These are phyloP conservation scores for Odontamblyopus rebecca DNA, from an alignment of 2,797 vertebrate genomes.

Conservation along the genomic window DNA sequence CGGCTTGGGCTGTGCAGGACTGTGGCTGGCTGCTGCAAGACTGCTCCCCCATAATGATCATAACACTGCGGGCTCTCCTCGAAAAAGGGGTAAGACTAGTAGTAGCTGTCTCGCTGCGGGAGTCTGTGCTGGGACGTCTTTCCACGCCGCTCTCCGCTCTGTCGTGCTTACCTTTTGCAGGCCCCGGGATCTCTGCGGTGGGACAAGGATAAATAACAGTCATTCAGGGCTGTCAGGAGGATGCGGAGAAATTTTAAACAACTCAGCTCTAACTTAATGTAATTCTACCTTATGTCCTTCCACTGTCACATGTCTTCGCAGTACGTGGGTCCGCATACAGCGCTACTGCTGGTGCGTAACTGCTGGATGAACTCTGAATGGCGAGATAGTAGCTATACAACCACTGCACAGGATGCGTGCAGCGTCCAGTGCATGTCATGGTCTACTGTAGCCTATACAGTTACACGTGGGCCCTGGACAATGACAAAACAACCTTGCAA, in stretches of 20 bases:
- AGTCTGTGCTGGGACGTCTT: constrained; percentile 53
- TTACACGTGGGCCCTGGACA: constrained; percentile 14
- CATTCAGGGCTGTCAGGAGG: constrained; percentile 49
- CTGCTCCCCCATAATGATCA: constrained; percentile 68
- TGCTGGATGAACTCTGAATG: constrained; percentile 51
- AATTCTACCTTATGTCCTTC: constrained; percentile 48
- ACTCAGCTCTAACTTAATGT: constrained; percentile 55
- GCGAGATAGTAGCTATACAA: constrained; percentile 21
- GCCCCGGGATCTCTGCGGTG: constrained; percentile 66
- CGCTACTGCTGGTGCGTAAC: constrained; percentile 35
- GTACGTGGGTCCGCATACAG: constrained; percentile 38
- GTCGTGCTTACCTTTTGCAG: constrained; percentile 59
- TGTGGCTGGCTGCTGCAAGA: constrained; percentile 43
- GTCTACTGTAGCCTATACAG: constrained; percentile 19
- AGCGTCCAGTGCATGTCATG: constrained; percentile 43
- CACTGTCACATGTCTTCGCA: constrained; percentile 58
- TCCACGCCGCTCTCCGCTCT: constrained; percentile 47
- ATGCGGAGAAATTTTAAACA: constrained; percentile 42
- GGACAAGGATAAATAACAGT: constrained; percentile 48
- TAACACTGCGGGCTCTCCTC: constrained; percentile 74
- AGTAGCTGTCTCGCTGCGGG: constrained; percentile 58
- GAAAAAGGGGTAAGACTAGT: constrained; percentile 70
- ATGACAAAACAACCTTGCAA: neutral
- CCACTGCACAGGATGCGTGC: constrained; percentile 52
- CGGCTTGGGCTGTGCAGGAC: constrained; percentile 41